Conservation (phyloP, 1,140 invertebrate species). For the Apis laboriosa region DNA sequence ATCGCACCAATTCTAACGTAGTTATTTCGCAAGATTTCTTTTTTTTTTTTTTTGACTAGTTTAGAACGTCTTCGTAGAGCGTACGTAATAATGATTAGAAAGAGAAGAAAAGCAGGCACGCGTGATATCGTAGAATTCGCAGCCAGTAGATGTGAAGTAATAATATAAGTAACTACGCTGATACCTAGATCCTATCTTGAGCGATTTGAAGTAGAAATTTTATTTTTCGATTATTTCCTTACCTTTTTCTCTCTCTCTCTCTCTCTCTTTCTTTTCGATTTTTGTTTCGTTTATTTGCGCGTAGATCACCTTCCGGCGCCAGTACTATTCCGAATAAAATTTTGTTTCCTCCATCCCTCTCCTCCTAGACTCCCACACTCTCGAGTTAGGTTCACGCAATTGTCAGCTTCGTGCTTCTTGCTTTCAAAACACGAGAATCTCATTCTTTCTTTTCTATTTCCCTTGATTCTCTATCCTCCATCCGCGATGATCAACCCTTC, state of each 20-base stretch:
- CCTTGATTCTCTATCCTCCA: constrained; percentile 32
- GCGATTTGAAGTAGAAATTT: constrained; percentile 31
- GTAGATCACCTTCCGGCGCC: constrained; percentile 6
- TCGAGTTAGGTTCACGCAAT: constrained; percentile 54
- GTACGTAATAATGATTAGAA: constrained; percentile 17
- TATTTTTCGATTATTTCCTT: neutral
- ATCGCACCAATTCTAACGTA: constrained; percentile 59
- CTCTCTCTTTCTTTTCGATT: neutral
- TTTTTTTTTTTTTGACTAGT: neutral
- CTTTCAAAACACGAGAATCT: constrained; percentile 60
- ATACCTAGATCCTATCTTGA: constrained; percentile 22
- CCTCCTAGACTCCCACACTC: neutral
- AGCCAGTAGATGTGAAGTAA: constrained; percentile 49
- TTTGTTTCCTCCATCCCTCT: neutral
- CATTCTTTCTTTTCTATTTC: constrained; percentile 38
- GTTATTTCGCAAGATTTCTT: constrained; percentile 5
- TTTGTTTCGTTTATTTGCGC: constrained; percentile 41
- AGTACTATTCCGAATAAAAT: neutral
- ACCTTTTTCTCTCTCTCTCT: neutral
- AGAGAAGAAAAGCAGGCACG: constrained; percentile 30
- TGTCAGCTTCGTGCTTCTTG: constrained; percentile 65
- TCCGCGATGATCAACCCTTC: constrained; percentile 31
- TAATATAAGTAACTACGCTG: constrained; percentile 30
- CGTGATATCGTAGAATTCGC: constrained; percentile 58
- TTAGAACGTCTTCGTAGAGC: constrained; percentile 22